A percentile compares a stretch with the other conserved stretches of the same genome.
These are phyloP conservation scores for Dione juno DNA, from an alignment of 2,888 invertebrate genomes.

Conservation along the genomic window DNA sequence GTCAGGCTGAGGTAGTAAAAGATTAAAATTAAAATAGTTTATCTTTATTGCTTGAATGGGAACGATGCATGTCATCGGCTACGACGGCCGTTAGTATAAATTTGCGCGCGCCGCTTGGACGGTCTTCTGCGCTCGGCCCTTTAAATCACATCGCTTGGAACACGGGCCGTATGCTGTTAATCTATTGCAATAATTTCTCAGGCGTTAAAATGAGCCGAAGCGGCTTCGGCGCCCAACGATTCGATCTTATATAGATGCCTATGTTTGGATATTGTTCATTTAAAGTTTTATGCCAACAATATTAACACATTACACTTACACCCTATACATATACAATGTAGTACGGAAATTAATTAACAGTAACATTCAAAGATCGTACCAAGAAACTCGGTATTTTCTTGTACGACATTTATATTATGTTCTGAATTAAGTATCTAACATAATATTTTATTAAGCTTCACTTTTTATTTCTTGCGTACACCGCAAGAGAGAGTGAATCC, in stretches of 20 bases:
- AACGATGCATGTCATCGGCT: conserved; percentile 56
- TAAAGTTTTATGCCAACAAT: neutral
- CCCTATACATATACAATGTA: no score
- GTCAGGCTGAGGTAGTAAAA: conserved; percentile 52
- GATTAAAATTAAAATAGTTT: conserved; percentile 57
- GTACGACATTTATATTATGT: no score
- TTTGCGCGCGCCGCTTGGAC: conserved; percentile 48
- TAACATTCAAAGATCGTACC: no score
- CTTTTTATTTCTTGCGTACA: no score
- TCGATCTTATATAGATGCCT: neutral
- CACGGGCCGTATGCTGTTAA: conserved; percentile 55
- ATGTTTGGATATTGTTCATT: neutral
- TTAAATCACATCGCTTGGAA: conserved; percentile 61
- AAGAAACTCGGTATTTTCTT: no score
- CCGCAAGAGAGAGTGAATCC: no score
- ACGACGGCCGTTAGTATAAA: conserved; percentile 54
- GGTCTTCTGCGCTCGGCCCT: conserved; percentile 51
- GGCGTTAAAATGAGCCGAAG: conserved; percentile 69
- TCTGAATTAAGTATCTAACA: no score
- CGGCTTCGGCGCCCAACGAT: conserved; percentile 53
- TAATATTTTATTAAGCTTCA: no score
- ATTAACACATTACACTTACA: neutral
- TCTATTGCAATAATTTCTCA: conserved; percentile 76
- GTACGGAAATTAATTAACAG: neutral
- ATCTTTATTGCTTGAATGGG: conserved; percentile 57